Evolutionary conservation across 2,113 vertebrate genomes (phyloP).

Genomic region (Campylomormyrus numenius): DNA sequence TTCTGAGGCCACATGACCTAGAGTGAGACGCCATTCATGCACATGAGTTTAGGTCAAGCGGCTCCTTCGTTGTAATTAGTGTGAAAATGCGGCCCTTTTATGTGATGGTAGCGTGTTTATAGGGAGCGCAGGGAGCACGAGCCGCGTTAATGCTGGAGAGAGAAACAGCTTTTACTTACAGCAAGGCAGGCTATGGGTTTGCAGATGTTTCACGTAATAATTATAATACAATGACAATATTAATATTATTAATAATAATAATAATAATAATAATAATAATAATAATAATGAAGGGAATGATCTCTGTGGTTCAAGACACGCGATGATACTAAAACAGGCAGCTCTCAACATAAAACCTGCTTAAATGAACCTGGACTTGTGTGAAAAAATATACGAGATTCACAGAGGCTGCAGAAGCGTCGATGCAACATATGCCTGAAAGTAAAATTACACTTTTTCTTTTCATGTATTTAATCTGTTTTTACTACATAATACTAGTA

Average conservation of each 20-base stretch:
- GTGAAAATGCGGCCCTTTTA: not conserved
- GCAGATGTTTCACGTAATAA: not conserved
- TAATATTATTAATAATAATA: no score
- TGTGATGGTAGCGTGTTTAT: not conserved
- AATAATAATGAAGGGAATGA: not conserved
- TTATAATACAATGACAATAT: no score
- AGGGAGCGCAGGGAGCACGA: not conserved
- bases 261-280: no score
- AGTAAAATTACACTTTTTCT: not conserved
- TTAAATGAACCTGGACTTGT: not conserved
- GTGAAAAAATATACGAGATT: not conserved
- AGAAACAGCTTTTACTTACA: not conserved
- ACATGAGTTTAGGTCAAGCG: not conserved
- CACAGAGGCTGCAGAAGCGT: not conserved
- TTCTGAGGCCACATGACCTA: not conserved
- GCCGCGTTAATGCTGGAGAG: not conserved
- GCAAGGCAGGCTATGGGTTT: not conserved
- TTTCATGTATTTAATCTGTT: not conserved
- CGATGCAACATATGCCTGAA: not conserved
- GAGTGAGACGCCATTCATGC: not conserved
- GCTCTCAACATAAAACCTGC: not conserved
- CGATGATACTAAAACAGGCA: not conserved
- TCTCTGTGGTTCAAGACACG: not conserved
- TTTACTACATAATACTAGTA: not conserved
- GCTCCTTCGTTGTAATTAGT: not conserved